Base-by-base conservation (phyloP, 2,888 invertebrate species). In the Strigamia crassipes region DNA sequence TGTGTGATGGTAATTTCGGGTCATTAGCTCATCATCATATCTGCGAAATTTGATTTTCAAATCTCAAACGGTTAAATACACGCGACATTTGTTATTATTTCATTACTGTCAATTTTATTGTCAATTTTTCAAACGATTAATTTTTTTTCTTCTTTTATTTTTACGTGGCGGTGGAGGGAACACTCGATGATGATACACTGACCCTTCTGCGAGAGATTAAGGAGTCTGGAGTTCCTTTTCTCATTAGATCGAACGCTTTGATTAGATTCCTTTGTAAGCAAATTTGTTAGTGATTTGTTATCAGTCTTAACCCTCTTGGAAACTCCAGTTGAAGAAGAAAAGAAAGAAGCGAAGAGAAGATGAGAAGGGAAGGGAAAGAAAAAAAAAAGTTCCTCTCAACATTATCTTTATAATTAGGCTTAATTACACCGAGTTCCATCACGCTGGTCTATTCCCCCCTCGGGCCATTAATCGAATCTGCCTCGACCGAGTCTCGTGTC, bases 391-490 rank as follows among this genome's bases (percentile, higher is more conserved):
- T 73, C 31, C 73, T 73, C 73, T 27, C 73, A 73, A 73, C 73
- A 73, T 73, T 73, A 73, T 73, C 73, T 73, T 73, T 73, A 73
- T 73, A 73, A 73, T 73, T 73, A 73, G 73, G 73, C 73, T 73
- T 73, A 73, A 73, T 73, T 73, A 73, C 73, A 73, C 73, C 27
- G 31, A 73, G 73, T 73, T 73, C 73, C 73, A 73, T 73, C 73
- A 73, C 31, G 73, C 73, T 73, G 73, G 73, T 73, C 73, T 73
- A 73, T 73, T 73, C 27, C 73, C 73, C 73, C 73, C 73, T 31
- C 27, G 73, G 73, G 73, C 73, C 73, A 73, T 73, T 73, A 73
- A 73, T 73, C 73, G 73, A 73, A 73, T 73, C 73, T 73, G 73
- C 73, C 27, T 73, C 73, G 73, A 56, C 56, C 56, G 56, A 56